A percentile compares a stretch with the other conserved stretches of the same genome.
These are phyloP conservation scores for Gopherus flavomarginatus DNA, from an alignment of 2,113 vertebrate genomes.

Conservation along the genomic window DNA sequence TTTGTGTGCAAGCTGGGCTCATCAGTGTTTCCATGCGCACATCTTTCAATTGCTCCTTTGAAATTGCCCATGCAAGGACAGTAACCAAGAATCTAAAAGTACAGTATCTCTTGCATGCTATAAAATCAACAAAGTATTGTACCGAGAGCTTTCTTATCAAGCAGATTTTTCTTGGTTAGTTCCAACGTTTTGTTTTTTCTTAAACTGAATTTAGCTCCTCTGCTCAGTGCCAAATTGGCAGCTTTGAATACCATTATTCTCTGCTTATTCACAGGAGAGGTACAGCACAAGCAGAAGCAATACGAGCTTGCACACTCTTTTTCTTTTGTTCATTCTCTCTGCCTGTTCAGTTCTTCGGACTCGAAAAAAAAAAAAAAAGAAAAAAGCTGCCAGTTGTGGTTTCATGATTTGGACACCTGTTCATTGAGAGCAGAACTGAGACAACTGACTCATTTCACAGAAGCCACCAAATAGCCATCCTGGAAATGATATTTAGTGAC, in stretches of 20 bases:
- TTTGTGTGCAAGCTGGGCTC: constrained; percentile 75
- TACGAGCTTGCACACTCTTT: not conserved
- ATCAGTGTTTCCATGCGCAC: constrained; percentile 74
- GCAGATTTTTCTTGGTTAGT: constrained; percentile 43
- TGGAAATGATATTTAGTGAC: constrained; percentile 35
- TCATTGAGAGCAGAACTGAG: not conserved
- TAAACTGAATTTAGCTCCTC: constrained; percentile 58
- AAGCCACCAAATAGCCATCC: not conserved
- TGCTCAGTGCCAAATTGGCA: constrained; percentile 49
- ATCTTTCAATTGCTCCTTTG: constrained; percentile 77
- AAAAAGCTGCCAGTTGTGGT: not conserved
- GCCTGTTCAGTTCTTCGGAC: constrained; percentile 8
- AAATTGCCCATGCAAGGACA: constrained; percentile 63
- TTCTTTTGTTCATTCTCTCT: not conserved
- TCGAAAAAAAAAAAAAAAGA: too few relatives aligned
- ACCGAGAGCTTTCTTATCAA: constrained; percentile 68
- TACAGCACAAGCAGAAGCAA: constrained; percentile 4
- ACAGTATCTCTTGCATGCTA: constrained; percentile 24
- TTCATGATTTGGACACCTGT: not conserved
- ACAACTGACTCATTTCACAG: not conserved
- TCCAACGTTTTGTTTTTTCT: not conserved
- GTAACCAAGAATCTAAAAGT: constrained; percentile 67
- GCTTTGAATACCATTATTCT: constrained; percentile 37
- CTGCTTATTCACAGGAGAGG: constrained; percentile 7
- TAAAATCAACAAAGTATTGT: constrained; percentile 65